A percentile compares a stretch with the other conserved stretches of the same genome.
Conservation (phyloP, 2,888 invertebrate species). For the Eubasilissa splendida region DNA sequence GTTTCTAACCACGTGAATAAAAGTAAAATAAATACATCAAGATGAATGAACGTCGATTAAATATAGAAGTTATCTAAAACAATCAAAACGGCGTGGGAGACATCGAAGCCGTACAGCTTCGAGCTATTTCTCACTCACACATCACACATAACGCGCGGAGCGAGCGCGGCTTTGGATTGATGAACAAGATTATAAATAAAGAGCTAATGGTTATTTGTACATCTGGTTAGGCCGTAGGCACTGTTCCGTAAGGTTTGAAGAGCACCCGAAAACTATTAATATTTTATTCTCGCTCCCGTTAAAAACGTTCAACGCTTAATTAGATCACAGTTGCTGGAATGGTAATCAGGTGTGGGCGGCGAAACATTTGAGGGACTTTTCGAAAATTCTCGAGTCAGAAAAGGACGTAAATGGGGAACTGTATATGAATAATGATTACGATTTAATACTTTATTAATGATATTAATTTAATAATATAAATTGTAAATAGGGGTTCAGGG, state of each 20-base stretch:
- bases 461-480: too few relatives aligned
- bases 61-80: constrained; percentile 23
- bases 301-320: background rate
- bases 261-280: too few relatives aligned
- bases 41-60: constrained; percentile 30
- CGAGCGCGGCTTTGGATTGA: background rate
- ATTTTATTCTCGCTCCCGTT: too few relatives aligned
- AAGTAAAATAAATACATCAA: background rate
- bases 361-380: too few relatives aligned
- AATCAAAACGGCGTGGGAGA: constrained; percentile 27
- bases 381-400: too few relatives aligned
- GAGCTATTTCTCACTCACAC: background rate
- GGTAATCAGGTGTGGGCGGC: too few relatives aligned
- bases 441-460: too few relatives aligned
- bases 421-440: too few relatives aligned
- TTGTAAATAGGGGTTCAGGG: too few relatives aligned
- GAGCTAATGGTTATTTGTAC: constrained; percentile 10
- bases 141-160: background rate
- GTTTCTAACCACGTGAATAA: background rate
- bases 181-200: constrained; percentile 15
- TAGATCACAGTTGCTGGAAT: too few relatives aligned
- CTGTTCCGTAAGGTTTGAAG: background rate
- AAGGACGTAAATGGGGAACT: too few relatives aligned
- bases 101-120: background rate
- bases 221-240: background rate